Evolutionary conservation across 2,888 invertebrate genomes (phyloP).

Genomic region (Kuschelorhynchus macadamiae): DNA sequence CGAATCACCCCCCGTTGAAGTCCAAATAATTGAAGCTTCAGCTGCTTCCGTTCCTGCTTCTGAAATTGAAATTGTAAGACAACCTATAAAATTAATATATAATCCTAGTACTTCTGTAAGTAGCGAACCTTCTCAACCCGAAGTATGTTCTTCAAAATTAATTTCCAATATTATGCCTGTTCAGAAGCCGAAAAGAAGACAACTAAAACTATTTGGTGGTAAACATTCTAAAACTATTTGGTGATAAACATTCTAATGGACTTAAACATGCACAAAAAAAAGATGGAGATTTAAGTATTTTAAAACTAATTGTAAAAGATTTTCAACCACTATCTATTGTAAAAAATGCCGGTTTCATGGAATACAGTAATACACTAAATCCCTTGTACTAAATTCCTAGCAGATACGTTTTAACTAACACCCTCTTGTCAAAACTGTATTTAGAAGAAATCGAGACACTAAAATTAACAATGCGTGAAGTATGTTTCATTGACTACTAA

Average conservation of each 20-base stretch:
- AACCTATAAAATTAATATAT: too few species aligned
- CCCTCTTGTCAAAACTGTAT: conserved; percentile 29
- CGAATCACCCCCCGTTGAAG: too few species aligned
- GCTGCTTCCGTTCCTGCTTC: too few species aligned
- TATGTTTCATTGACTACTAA: conserved; percentile 51
- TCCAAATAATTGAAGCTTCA: too few species aligned
- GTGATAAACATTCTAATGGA: conserved; percentile 7
- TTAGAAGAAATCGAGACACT: conserved; percentile 29
- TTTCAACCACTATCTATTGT: conserved; percentile 55
- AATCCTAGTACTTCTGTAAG: too few species aligned
- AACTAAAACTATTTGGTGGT: too few species aligned
- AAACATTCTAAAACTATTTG: conserved; percentile 8
- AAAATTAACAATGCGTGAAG: conserved; percentile 35
- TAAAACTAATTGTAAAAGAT: conserved; percentile 52
- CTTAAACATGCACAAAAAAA: background rate
- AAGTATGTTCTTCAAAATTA: too few species aligned
- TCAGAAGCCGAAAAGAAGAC: background rate
- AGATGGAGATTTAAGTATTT: background rate
- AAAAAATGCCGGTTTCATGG: conserved; percentile 55
- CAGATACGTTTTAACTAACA: conserved; percentile 25
- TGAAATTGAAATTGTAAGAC: too few species aligned
- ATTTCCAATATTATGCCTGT: too few species aligned
- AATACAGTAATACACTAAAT: conserved; percentile 51
- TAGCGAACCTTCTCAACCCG: too few species aligned
- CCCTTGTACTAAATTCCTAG: conserved; percentile 52